Evolutionary conservation across 2,797 vertebrate species (phyloP).

Genomic region (Arctocebus calabarensis): DNA sequence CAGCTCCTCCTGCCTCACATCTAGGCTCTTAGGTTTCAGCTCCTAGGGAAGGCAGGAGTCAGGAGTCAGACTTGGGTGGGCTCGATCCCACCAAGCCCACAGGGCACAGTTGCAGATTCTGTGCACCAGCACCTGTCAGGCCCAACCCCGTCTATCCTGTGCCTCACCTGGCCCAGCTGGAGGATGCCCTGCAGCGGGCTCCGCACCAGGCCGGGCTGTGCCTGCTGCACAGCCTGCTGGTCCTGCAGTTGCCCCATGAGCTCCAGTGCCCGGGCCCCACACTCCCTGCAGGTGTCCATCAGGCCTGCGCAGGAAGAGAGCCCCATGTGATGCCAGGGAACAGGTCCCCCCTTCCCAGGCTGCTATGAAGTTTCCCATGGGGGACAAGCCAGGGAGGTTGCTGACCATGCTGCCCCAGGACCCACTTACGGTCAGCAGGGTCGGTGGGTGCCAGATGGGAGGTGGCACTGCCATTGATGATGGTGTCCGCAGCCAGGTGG

Average conservation of each 20-base stretch:
- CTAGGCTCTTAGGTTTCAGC: slow-evolving; percentile 95
- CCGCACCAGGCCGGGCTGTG: slow-evolving; percentile 88
- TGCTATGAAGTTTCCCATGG: fast-evolving
- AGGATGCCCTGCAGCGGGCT: slow-evolving; percentile 90
- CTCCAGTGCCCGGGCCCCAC: slow-evolving; percentile 90
- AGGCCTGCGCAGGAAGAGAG: slow-evolving; percentile 87
- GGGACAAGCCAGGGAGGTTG: background rate
- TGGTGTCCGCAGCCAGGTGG: slow-evolving; percentile 94
- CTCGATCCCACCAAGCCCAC: fast-evolving
- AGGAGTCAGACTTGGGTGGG: background rate
- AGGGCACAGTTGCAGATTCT: fast-evolving
- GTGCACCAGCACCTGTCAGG: fast-evolving
- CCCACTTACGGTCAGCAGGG: slow-evolving; percentile 92
- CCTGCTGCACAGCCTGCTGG: slow-evolving; percentile 87
- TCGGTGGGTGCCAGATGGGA: slow-evolving; percentile 96
- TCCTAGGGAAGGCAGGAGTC: slow-evolving; percentile 87
- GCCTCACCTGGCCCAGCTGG: slow-evolving; percentile 92
- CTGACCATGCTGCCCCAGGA: fast-evolving
- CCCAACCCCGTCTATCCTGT: fast-evolving
- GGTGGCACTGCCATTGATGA: slow-evolving; percentile 94
- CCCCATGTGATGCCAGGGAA: background rate
- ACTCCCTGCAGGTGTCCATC: slow-evolving; percentile 92
- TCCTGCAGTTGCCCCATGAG: slow-evolving; percentile 92
- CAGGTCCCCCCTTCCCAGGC: background rate
- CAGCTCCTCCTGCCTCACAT: slow-evolving; percentile 95